These are phyloP conservation scores for Glaucomys volans DNA, from an alignment of 2,113 vertebrate genomes.

Conservation along the genomic window DNA sequence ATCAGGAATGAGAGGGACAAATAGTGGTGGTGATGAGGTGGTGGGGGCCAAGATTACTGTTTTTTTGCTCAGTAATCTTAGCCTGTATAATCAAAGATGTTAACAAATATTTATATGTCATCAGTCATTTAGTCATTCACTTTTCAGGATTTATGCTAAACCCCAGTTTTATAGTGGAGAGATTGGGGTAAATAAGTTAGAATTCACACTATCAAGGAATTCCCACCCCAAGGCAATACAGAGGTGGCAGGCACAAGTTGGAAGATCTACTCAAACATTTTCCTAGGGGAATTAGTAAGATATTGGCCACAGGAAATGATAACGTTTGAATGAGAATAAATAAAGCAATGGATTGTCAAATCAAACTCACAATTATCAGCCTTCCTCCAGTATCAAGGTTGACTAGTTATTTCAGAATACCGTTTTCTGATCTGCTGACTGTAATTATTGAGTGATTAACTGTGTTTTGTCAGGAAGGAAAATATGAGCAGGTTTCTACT, in stretches of 20 bases:
- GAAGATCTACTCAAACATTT: background rate
- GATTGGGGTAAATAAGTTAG: background rate
- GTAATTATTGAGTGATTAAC: background rate
- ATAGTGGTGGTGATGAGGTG: background rate
- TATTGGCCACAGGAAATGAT: background rate
- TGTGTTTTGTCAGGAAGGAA: background rate
- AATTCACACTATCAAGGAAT: background rate
- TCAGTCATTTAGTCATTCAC: background rate
- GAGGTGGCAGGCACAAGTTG: background rate
- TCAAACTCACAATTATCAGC: background rate
- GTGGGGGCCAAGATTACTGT: background rate
- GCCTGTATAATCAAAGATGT: background rate
- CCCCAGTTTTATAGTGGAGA: background rate
- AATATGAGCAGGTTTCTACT: background rate
- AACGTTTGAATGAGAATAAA: background rate
- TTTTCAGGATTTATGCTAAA: background rate
- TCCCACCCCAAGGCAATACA: background rate
- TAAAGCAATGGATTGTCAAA: background rate
- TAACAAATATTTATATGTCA: background rate
- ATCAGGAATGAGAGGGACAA: accelerated
- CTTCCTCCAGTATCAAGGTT: background rate
- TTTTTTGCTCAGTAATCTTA: background rate
- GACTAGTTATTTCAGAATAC: background rate
- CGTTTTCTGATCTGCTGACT: background rate
- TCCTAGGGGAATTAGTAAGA: background rate